Base-by-base conservation (phyloP, 2,888 invertebrate species). In the Meandrusa payeni region DNA sequence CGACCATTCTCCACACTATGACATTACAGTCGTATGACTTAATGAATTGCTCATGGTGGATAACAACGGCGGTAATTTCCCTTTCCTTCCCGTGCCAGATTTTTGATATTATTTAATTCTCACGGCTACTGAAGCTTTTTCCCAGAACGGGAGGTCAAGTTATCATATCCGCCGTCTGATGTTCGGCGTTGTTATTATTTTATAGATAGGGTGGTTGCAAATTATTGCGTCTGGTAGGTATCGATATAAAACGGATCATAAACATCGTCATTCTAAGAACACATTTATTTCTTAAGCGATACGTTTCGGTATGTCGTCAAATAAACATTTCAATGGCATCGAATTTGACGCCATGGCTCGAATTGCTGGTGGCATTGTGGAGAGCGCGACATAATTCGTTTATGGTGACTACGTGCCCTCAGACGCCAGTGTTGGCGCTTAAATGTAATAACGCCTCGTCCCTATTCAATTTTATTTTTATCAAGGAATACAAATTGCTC, bases 331-430 rank as follows among this genome's bases (percentile, higher is more conserved):
- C 24, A 24, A 36, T 42, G 17, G 34, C 36, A 36, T 23, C 17
- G 42, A 42, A 42, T 42, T 42, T 42, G 42, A 37, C 42, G 42
- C 36, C 36, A 29, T 9, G 17, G 23, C 36, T 36, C 29, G 42
- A 36, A 42, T 36, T 42, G 41, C 41, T 27, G 36, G 36, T 23
- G 24, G 42, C 42, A 36, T 36, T 36, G 36, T 38, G 12, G 37
- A 20, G 22, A 42, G 33, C 26, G 23, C 42, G 36, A 29, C 36
- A 31, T 36, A 37, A 42, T 42, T 42, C 42, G 36, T 42, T 42
- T 42, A 42, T 42, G 42, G 42, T 29, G 42, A 3, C 28, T 36
- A 36, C 42, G 42, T 41, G 41, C 26, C 41, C 12, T 36, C 36
- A 33, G 33, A 41, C 33, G 20, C 9, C 40, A 41, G 26, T 42